Base-by-base conservation (phyloP, 1,140 invertebrate species). In the Acromyrmex heyeri region DNA sequence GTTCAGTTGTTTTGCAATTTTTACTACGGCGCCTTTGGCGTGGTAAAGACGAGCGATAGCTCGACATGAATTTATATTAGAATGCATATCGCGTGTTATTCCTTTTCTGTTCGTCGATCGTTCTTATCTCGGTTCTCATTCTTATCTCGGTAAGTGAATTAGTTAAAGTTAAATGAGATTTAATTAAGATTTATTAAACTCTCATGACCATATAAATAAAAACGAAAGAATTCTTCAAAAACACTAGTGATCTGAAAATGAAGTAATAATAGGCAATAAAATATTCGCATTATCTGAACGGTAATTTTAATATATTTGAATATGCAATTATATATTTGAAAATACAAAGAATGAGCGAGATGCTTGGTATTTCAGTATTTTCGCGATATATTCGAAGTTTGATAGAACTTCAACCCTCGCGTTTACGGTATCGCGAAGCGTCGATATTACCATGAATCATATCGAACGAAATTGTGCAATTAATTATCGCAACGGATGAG, bases 1-100 rank as follows among this genome's bases (percentile, higher is more conserved):
- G 69, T 75, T 85, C 57, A n/a, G 53, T 27, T 55, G 50, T 18
- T 85, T 83, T 76, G 69, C 67, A 62, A 64, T 64, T 76, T 59
- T 82, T 70, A 8, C 18, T 4, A 50, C 69, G 27, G 14, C 38
- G 12, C 8, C 61, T 67, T 67, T 5, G n/a, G 14, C 48, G 18
- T 18, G 30, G n/a, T 1, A 24, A 27, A 16, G 61, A 34, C 64
- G 18, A 38, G 14, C 50, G 30, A 64, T 14, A 34, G 16, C 1
- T 18, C 14, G 14, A 0, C 16, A 27, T 69, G 3, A 10, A 7
- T 69, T 24, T 27, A 6, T 34, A 34, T 34, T 34, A 2, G 3
- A 50, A 2, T 38, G n/a, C 16, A 18, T 38, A 27, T 14, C 21
- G 16, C n/a, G 3, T 7, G n/a, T 44, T n/a, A 62, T 2, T 61